Conservation (phyloP, 2,113 vertebrate genomes). For the Corvus cornix region DNA sequence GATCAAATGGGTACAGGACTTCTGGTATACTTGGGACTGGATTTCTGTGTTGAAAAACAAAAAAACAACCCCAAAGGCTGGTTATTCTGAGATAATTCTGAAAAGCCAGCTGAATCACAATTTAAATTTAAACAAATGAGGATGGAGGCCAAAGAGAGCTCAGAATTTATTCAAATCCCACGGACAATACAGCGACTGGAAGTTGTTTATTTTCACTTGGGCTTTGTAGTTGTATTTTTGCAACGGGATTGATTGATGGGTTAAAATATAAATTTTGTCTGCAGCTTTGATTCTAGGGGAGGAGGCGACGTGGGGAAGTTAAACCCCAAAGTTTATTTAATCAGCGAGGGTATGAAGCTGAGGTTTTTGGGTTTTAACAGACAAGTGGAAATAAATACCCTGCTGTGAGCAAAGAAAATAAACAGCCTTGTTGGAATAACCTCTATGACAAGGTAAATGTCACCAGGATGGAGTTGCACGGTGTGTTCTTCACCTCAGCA, state of each 20-base stretch:
- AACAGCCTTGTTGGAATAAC: fast-evolving
- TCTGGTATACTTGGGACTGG: background rate
- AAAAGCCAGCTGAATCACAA: background rate
- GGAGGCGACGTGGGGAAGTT: too few relatives aligned
- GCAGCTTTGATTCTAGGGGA: background rate
- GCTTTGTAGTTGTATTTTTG: background rate
- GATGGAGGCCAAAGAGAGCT: background rate
- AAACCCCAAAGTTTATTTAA: background rate
- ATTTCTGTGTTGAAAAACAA: background rate
- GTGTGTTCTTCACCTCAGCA: fast-evolving
- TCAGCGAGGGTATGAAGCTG: fast-evolving
- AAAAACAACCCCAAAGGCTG: background rate
- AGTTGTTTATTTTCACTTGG: background rate
- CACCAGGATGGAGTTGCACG: background rate
- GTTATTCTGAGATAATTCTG: background rate
- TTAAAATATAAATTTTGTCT: background rate
- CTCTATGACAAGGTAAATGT: fast-evolving
- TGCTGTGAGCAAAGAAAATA: fast-evolving
- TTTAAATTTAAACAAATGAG: background rate
- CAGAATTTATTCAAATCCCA: background rate
- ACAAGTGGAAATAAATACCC: background rate
- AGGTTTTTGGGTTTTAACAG: background rate
- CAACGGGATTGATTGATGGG: too few relatives aligned
- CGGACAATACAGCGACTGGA: background rate
- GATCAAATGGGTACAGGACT: background rate